Conservation (phyloP, 1,140 invertebrate species). For the Eriocheir sinensis region DNA sequence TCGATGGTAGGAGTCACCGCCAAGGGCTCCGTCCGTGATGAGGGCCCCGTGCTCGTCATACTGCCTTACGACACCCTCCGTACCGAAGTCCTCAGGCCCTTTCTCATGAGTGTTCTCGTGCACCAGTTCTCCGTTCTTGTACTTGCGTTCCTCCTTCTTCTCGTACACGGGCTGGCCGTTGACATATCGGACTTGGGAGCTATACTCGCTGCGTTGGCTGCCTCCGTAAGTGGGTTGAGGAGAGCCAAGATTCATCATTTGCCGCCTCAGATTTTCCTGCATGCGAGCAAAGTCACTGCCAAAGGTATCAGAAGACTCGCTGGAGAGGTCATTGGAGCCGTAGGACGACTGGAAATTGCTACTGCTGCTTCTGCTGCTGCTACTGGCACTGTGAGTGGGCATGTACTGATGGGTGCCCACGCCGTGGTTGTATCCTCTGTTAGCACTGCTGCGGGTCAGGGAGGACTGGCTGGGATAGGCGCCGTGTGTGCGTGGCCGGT, state of each 20-base stretch:
- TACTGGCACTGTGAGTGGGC: neutral
- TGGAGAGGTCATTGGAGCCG: neutral
- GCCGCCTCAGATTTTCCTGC: conserved; percentile 52
- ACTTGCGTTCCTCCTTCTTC: conserved; percentile 72
- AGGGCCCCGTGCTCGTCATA: conserved; percentile 5
- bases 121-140: conserved; percentile 74
- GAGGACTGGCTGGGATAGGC: neutral
- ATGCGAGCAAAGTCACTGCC: conserved; percentile 32
- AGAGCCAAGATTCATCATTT: conserved; percentile 28
- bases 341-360: neutral
- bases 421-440: neutral
- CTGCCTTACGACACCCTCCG: neutral
- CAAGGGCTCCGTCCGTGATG: neutral
- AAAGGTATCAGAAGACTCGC: neutral
- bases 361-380: no score
- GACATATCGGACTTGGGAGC: conserved; percentile 69
- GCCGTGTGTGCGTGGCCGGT: neutral
- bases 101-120: conserved; percentile 75
- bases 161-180: conserved; percentile 76
- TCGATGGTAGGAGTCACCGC: conserved; percentile 10
- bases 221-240: conserved; percentile 46
- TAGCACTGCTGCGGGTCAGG: neutral
- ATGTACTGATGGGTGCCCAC: neutral
- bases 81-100: conserved; percentile 52
- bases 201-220: conserved; percentile 53